Evolutionary conservation across 2,888 invertebrate genomes (phyloP), one percentile per base, ranked within the genome.

Genomic region (Drosophila flavopinicola): DNA sequence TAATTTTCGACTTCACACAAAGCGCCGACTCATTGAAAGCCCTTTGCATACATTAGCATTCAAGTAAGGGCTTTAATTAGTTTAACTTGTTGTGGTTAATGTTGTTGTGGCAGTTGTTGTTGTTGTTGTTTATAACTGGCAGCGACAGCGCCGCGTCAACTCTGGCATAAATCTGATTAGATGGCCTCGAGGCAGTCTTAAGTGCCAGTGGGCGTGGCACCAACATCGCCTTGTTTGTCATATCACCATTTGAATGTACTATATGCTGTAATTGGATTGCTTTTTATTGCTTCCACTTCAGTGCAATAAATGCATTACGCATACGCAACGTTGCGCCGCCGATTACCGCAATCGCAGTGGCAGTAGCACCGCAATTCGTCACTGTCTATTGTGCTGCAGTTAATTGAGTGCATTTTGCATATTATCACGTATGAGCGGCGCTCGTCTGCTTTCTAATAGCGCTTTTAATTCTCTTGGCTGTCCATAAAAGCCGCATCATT

Each of bases 21-120:
- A 60, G 67, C 57, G 64, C 38, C 68, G 60, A 74, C 69, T 69
- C 69, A 82, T 61, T 78, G 80, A 70, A 84, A 76, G 72, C 73
- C 78, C 78, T 87, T 84, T 78, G 76, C 79, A 85, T 87, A 77
- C 68, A 87, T 87, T 85, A 79, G 73, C 87, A 77, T 71, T 75
- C 72, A 84, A 79, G 79, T 76, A 69, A 65, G 64, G 61, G 63
- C 63, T 72, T 76, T 88, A 87, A 87, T 87, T 87, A 84, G 87
- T 85, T 88, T 83, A 78, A 63, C 86, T 84, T 88, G 69, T 63
- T 67, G 56, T 52, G 58, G 24, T 60, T 53, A 24, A 15, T 29
- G 35, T 35, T 47, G 41, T 49, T 35, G 32, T 47, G 32, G 29
- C 10, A 25, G 27, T 24, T 23, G 23, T 9, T 49, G 45, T 24